Evolutionary conservation across 1,140 invertebrate species (phyloP).

Genomic region (Drosophila kurseongensis): DNA sequence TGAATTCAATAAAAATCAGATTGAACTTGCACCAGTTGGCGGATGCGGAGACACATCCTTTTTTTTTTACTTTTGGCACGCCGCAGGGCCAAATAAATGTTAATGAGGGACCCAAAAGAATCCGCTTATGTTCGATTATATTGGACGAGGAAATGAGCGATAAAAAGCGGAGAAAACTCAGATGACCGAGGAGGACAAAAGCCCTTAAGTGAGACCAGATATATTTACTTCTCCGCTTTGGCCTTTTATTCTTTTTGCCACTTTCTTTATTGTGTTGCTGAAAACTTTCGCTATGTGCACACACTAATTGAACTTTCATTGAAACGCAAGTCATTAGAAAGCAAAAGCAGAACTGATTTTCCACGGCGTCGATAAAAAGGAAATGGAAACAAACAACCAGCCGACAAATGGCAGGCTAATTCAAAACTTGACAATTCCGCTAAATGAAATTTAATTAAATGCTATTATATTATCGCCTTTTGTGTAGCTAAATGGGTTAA

Average conservation of each 20-base stretch:
- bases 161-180: constrained; percentile 27
- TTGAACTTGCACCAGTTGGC: constrained; percentile 37
- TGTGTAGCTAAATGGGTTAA: constrained; percentile 76
- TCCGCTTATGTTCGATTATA: constrained; percentile 39
- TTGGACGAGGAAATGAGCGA: constrained; percentile 24
- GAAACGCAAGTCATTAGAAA: constrained; percentile 79
- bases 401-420: constrained; percentile 24
- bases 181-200: constrained; percentile 11
- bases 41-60: constrained; percentile 5
- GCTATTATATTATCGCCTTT: constrained; percentile 77
- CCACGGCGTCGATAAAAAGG: constrained; percentile 46
- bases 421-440: constrained; percentile 52
- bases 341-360: constrained; percentile 68
- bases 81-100: constrained; percentile 46
- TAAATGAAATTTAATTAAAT: constrained; percentile 75
- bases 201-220: constrained; percentile 43
- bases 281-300: constrained; percentile 73
- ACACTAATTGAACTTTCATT: constrained; percentile 79
- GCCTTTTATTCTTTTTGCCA: constrained; percentile 25
- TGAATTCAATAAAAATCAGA: constrained; percentile 59
- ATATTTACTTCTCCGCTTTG: constrained; percentile 31
- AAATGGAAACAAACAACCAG: constrained; percentile 53
- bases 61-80: background rate
- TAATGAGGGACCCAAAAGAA: constrained; percentile 46
- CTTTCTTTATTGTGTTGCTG: constrained; percentile 39